phyloP scores from a whole-genome alignment of 2,888 invertebrate species.

The Nephrotoma guestfalica region DNA sequence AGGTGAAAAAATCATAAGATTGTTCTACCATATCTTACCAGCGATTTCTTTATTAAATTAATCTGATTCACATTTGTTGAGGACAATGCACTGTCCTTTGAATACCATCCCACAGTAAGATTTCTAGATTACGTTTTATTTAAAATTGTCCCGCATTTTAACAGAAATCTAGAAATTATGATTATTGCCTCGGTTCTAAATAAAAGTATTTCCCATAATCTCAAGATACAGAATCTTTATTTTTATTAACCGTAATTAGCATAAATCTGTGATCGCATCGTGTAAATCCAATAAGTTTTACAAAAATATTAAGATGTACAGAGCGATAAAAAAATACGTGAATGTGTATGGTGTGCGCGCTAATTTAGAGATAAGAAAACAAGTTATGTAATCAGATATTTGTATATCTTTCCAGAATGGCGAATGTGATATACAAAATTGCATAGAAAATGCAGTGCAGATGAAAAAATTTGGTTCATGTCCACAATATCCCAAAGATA shows the following conservation, averaged over 20 bases:
- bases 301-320: background rate
- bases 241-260: background rate
- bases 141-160: too few species aligned
- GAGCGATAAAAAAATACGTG: background rate
- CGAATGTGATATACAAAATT: background rate
- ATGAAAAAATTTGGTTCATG: slow-evolving; percentile 24
- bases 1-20: background rate
- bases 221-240: background rate
- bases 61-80: background rate
- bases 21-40: background rate
- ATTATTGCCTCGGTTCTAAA: background rate
- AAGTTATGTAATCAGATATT: background rate
- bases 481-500: slow-evolving; percentile 18
- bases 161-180: background rate
- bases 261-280: background rate
- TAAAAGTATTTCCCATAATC: too few species aligned
- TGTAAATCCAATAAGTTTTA: background rate
- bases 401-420: background rate
- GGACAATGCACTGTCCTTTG: background rate
- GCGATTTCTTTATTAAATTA: background rate
- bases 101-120: background rate
- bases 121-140: too few species aligned
- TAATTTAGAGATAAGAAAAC: too few species aligned
- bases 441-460: background rate
- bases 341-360: too few species aligned